phyloP scores from a whole-genome alignment of 2,888 invertebrate genomes.

The Apotomis capreana region DNA sequence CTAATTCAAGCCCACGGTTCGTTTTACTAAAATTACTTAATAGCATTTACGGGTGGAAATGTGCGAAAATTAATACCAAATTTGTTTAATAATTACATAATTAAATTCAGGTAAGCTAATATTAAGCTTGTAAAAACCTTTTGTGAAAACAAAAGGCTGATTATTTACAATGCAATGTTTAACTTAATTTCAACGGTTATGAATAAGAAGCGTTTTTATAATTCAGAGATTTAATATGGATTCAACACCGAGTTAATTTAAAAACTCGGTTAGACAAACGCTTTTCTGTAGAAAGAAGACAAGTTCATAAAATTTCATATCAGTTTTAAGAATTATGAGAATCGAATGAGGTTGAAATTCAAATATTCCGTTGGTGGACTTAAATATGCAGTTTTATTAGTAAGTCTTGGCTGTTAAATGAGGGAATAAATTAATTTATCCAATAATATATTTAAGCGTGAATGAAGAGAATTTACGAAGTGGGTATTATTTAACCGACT shows the following conservation, averaged over 20 bases:
- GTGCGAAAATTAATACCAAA: too few relatives aligned
- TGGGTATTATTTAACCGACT: slow-evolving; percentile 1
- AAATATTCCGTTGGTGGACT: not conserved
- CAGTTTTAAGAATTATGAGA: not conserved
- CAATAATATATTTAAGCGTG: not conserved
- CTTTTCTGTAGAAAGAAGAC: not conserved
- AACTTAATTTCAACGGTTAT: not conserved
- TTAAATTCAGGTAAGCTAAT: too few relatives aligned
- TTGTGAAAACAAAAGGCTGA: too few relatives aligned
- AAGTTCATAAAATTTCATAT: not conserved
- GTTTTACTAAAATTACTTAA: too few relatives aligned
- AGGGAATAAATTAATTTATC: not conserved
- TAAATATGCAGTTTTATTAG: not conserved
- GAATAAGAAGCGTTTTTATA: not conserved
- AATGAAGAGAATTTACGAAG: not conserved
- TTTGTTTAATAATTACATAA: too few relatives aligned
- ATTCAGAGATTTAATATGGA: not conserved
- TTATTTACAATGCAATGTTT: not conserved
- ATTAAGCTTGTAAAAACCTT: too few relatives aligned
- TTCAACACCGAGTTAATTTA: not conserved
- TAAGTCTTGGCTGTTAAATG: not conserved
- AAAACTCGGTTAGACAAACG: not conserved
- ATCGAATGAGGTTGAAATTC: not conserved
- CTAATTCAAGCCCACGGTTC: too few relatives aligned
- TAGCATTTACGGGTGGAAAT: too few relatives aligned